Conservation (phyloP, 2,888 invertebrate species). For the Troides oblongomaculatus region DNA sequence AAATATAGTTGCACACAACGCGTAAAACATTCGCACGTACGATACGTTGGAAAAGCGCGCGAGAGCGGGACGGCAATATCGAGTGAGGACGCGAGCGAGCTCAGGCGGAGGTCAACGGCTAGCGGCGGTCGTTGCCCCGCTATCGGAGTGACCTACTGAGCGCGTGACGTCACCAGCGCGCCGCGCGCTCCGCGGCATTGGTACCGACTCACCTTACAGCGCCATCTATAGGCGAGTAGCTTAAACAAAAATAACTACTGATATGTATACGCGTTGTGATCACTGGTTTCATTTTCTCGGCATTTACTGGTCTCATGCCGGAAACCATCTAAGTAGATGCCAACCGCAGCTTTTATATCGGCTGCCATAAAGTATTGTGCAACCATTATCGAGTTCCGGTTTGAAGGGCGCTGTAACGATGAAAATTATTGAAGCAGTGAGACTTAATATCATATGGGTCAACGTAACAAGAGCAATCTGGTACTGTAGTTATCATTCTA, state of each 20-base stretch:
- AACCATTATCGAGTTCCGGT: too few species aligned
- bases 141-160: conserved; percentile 81
- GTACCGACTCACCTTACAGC: conserved; percentile 55
- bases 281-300: too few species aligned
- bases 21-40: conserved; percentile 51
- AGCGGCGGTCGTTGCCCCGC: conserved; percentile 81
- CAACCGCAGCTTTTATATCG: too few species aligned
- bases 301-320: too few species aligned
- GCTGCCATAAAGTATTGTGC: too few species aligned
- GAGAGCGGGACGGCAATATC: conserved; percentile 60
- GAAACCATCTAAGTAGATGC: too few species aligned
- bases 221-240: conserved; percentile 73
- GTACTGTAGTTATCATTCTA: too few species aligned
- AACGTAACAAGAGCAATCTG: too few species aligned
- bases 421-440: too few species aligned
- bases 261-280: not conserved
- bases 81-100: conserved; percentile 71
- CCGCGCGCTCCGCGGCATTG: conserved; percentile 66
- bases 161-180: conserved; percentile 78
- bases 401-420: too few species aligned
- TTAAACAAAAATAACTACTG: not conserved
- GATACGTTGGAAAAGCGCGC: conserved; percentile 62
- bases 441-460: too few species aligned
- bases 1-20: conserved; percentile 56
- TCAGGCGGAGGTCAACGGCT: conserved; percentile 80